Base-by-base conservation (phyloP, 1,140 invertebrate species). In the Macrosteles quadrilineatus region DNA sequence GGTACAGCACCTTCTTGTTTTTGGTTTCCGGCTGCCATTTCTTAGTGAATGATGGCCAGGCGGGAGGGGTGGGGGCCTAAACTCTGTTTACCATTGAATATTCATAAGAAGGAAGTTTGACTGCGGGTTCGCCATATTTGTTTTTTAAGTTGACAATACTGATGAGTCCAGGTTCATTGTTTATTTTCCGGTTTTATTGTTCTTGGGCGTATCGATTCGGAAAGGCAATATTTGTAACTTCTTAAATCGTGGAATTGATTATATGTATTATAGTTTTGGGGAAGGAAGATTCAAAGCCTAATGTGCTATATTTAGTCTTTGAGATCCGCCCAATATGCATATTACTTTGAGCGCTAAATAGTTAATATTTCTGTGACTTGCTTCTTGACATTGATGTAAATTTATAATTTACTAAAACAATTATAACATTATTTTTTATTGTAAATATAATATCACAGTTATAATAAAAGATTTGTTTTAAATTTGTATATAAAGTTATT, bases 81-180 rank as follows among this genome's bases (percentile, higher is more conserved):
- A 66, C 27, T 66, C 32, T 45, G 63, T 66, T 66, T 40, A 66
- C 63, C 23, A 45, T 66, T 66, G 63, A 66, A 66, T 66, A 66
- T 66, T 66, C 63, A 66, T 66, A 66, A 66, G 63, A 45, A 45
- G 36, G 9, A 23, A 66, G 63, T 43, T 43, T 25, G 32, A 66
- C 32, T 66, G 32, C 23, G 63, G 63, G 32, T 66, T 66, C 21
- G 63, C 32, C 40, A 43, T 66, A 66, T 66, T 66, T 66, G 63
- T 66, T 66, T 66, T 66, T 45, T 32, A 66, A 66, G 32, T 66
- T 66, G 32, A 59, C 55, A 59, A 29, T 59, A 59, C 55, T 59
- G 55, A 59, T 30, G 55, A 59, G 55, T 14, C 47, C 55, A 30
- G 55, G 55, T 59, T 59, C 23, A 59, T 59, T 59, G 55, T 25